Conservation (phyloP, 2,113 vertebrate genomes). For the Perognathus longimembris region DNA sequence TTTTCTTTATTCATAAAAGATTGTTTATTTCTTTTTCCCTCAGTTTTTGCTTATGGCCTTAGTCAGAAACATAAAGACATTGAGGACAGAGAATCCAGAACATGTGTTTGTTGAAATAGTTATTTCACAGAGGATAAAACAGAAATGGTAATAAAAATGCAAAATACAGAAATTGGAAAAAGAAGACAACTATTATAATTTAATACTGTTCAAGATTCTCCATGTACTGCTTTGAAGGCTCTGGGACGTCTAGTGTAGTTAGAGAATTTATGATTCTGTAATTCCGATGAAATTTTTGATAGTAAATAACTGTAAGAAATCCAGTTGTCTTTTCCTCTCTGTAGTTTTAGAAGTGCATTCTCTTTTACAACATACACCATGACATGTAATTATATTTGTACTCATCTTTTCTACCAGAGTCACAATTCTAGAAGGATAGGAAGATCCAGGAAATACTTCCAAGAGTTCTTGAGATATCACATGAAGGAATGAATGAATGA, state of each 20-base stretch:
- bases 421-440: neutral
- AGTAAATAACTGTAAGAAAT: neutral
- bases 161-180: neutral
- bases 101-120: neutral
- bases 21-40: neutral
- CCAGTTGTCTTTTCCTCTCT: neutral
- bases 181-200: neutral
- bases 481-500: neutral
- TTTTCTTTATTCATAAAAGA: slow-evolving; percentile 23
- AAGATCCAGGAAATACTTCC: slow-evolving; percentile 8
- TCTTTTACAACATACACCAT: neutral
- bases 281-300: slow-evolving; percentile 3
- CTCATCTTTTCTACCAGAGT: neutral
- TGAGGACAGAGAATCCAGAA: neutral
- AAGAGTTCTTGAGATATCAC: slow-evolving; percentile 13
- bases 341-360: neutral
- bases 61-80: slow-evolving; percentile 30
- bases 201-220: neutral
- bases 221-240: neutral
- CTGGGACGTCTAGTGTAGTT: neutral
- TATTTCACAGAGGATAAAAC: neutral
- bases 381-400: neutral
- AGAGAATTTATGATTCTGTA: neutral
- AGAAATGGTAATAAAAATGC: neutral
- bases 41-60: neutral